Conservation (phyloP, 1,140 invertebrate genomes). For the Papilio helenus region DNA sequence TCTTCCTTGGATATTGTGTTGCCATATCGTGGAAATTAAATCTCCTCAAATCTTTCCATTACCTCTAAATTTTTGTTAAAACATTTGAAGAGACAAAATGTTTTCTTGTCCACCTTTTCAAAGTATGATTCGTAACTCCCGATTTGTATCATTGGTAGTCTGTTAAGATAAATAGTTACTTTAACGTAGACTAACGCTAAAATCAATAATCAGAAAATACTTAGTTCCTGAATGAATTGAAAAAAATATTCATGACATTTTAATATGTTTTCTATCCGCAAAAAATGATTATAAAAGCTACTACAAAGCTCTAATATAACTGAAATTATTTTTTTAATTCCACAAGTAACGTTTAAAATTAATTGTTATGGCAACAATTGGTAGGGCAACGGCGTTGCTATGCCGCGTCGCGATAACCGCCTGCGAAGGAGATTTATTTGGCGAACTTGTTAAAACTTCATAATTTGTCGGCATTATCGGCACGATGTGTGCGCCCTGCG, state of each 20-base stretch:
- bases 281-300: neutral
- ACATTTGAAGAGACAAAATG: too few species aligned
- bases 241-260: neutral
- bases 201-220: neutral
- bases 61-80: neutral
- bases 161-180: neutral
- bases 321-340: slow-evolving; percentile 12
- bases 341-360: slow-evolving; percentile 14
- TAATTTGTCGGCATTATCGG: slow-evolving; percentile 75
- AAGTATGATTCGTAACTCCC: too few species aligned
- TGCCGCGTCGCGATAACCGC: slow-evolving; percentile 63
- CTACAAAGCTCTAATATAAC: neutral
- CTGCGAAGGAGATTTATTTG: slow-evolving; percentile 71
- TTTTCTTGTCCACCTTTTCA: too few species aligned
- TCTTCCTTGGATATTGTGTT: slow-evolving; percentile 52
- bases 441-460: slow-evolving; percentile 75
- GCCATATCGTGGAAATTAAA: slow-evolving; percentile 39
- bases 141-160: neutral
- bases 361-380: slow-evolving; percentile 41
- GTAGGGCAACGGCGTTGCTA: slow-evolving; percentile 52
- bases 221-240: neutral
- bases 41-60: neutral
- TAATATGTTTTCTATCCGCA: neutral
- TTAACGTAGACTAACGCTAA: neutral
- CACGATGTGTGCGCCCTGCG: slow-evolving; percentile 51